phyloP scores from a whole-genome alignment of 2,797 vertebrate genomes.

The Eulemur coronatus region DNA sequence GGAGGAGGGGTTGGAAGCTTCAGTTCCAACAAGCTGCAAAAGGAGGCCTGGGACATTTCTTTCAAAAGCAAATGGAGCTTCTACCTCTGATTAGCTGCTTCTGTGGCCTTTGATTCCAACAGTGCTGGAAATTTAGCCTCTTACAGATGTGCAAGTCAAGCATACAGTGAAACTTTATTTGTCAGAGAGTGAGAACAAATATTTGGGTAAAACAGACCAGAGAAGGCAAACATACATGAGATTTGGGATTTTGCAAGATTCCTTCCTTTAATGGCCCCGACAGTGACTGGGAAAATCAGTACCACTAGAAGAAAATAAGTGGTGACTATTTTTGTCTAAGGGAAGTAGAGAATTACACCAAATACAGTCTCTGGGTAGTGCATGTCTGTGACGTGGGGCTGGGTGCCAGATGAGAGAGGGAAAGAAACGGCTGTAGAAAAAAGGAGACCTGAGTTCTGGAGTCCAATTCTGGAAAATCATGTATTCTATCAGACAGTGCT shows the following conservation, averaged over 20 bases:
- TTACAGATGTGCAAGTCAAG: background rate
- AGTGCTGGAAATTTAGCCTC: background rate
- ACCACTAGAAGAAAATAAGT: background rate
- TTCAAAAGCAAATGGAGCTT: background rate
- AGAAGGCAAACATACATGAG: constrained; percentile 15
- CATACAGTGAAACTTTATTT: background rate
- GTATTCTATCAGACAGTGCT: background rate
- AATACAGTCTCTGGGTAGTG: background rate
- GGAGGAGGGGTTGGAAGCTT: background rate
- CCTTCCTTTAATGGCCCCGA: background rate
- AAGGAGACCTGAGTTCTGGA: background rate
- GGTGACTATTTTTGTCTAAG: background rate
- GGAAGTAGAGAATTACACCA: background rate
- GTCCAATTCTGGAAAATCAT: background rate
- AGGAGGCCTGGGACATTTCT: background rate
- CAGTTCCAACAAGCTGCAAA: background rate
- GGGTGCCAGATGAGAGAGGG: background rate
- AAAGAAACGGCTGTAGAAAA: background rate
- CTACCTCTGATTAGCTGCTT: background rate
- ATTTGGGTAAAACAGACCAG: constrained; percentile 10
- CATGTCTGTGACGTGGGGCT: background rate
- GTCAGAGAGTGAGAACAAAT: constrained; percentile 7
- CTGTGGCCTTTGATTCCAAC: background rate
- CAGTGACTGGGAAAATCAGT: background rate
- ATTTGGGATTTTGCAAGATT: background rate